Evolutionary conservation across 2,888 invertebrate genomes (phyloP), one percentile per base, ranked within the genome.

Genomic region (Cosmorhoe ocellata): DNA sequence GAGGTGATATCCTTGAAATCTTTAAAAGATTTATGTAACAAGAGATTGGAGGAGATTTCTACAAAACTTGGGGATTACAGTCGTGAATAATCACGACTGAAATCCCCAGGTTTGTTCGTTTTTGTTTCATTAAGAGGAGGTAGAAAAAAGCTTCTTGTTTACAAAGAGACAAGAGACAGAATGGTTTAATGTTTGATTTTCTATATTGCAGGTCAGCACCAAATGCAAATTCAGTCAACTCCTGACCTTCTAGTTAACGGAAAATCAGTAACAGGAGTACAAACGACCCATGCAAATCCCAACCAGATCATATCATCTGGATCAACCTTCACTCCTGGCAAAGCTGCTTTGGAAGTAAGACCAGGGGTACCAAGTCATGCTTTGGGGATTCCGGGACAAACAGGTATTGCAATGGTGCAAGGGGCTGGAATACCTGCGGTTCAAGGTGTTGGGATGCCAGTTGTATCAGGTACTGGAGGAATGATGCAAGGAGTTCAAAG

Each of bases 221-320:
- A 24, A 49, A 31, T 31, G 18, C 81, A 81, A 52, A 47, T 43
- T 12, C 85, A 81, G 49, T 63, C 69, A 14, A 82, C 85, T 5
- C 89, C 89, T 27, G 89, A 89, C 59, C 73, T 89, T 11, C 63
- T 89, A 1, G 83, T 87, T 0, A 87, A 79, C 37, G 84, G 85
- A 1, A 77, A 72, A 52, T 58, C 63, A 28, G 55, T 66, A 0
- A 56, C 65, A 28, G 57, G 57, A 48, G 32, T 59, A 0, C 62
- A 66, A 9, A 33, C 31, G 1, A 39, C 37, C 13, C 47, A 58
- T 37, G 30, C 64, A 22, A 61, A 66, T 6, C 50, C 73, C 8
- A 72, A 69, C 51, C 76, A 74, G 56, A 59, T 74, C 8, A 58
- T 68, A 1, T 70, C 75, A 3, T 28, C 64, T 30, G 48, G 38